A percentile compares a stretch with the other conserved stretches of the same genome.
Evolutionary conservation across 1,140 invertebrate genomes (phyloP).

Genomic region (Drosophila albomicans): DNA sequence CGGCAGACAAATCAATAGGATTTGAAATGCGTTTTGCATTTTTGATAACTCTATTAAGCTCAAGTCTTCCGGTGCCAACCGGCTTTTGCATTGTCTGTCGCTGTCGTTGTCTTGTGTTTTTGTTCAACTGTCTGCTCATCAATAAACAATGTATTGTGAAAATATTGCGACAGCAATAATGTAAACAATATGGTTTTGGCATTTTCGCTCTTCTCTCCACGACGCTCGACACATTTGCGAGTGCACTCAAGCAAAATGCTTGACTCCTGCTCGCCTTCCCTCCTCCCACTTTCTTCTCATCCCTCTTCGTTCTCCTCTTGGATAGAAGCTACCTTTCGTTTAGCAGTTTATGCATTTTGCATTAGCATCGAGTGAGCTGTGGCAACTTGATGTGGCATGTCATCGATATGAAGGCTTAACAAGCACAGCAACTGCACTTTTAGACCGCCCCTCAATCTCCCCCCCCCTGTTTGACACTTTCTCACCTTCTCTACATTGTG

Average conservation of each 20-base stretch:
- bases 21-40: constrained; percentile 8
- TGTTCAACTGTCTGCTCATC: constrained; percentile 30
- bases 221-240: constrained; percentile 42
- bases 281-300: constrained; percentile 10
- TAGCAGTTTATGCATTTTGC: constrained; percentile 53
- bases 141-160: constrained; percentile 60
- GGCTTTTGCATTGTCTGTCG: constrained; percentile 2
- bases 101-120: constrained; percentile 14
- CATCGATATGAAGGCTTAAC: constrained; percentile 16
- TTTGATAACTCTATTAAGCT: constrained; percentile 17
- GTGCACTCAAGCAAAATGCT: constrained; percentile 29
- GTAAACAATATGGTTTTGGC: constrained; percentile 66
- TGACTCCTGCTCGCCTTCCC: background rate
- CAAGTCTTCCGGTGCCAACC: constrained; percentile 15
- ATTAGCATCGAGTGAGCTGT: constrained; percentile 46
- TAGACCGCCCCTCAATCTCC: no score
- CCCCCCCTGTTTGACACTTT: background rate
- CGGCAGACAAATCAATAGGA: constrained; percentile 2
- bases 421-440: constrained; percentile 5
- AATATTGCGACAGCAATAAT: constrained; percentile 56
- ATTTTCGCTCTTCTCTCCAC: constrained; percentile 10
- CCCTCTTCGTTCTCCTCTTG: no score
- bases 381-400: constrained; percentile 38
- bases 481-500: background rate
- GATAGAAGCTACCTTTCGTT: constrained; percentile 6